Evolutionary conservation across 2,888 invertebrate genomes (phyloP), one percentile per base, ranked within the genome.

Genomic region (Hemithea aestivaria): DNA sequence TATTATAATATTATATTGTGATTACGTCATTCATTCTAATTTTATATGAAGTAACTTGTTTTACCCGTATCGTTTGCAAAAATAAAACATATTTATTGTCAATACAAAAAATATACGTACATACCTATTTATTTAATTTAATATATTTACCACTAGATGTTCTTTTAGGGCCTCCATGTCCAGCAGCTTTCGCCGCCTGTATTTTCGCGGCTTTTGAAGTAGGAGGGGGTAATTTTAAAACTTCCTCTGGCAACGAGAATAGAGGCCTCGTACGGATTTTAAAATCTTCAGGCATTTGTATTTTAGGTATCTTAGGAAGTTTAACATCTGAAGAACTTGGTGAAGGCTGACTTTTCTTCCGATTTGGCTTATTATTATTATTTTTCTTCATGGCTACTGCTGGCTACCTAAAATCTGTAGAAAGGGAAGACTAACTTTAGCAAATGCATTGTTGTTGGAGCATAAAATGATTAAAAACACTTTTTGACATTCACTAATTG

Each of bases 201-300:
- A 60, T 46, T 53, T 68, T 76, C 3, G 74, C 72, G 10, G 79
- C 74, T 56, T 72, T 81, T 10, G 65, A 59, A 32, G 63, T 70
- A 11, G 80, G 72, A 20, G 79, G 69, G 16, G 87, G 85, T 42
- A 89, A 70, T 51, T 85, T 82, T 11, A 89, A 64, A 35, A 92
- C 72, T 69, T 91, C 88, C 29, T 91, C 89, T 0, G 93, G 92
- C 33, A 93, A 65, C 1, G 90, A 89, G 71, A 91, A 91, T 36
- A 91, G 58, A 1, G 90, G 89, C 34, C 88, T 80, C 10, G 89
- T 85, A 44, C 87, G 71, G 41, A 89, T 82, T 66, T 89, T 87
- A 51, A 88, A 90, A 59, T 89, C 89, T 20, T 88, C 87, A 0
- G 90, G 90, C 69, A 90, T 71, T 35, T 79, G 66, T 33, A 88